Percentiles rank a stretch among this genome's conserved stretches.
phyloP scores from a whole-genome alignment of 2,888 invertebrate species.

The Eretmocerus hayati region DNA sequence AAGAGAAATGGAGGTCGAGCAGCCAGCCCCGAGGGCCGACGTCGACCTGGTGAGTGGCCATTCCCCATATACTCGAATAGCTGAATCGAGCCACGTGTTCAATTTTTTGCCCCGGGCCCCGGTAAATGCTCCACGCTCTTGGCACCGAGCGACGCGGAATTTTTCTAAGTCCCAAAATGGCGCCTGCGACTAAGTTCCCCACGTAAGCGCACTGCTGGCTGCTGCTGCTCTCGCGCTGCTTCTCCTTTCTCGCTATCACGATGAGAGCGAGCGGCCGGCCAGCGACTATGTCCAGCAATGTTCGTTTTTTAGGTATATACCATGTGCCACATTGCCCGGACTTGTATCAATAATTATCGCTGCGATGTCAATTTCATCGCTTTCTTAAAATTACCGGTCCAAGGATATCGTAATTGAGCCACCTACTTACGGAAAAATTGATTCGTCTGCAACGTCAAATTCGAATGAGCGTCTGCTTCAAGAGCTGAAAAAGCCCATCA shows the following conservation, averaged over 20 bases:
- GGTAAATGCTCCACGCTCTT: conserved; percentile 48
- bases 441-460: too few species aligned
- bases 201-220: conserved; percentile 16
- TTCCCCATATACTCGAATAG: background rate
- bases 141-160: conserved; percentile 52
- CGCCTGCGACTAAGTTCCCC: conserved; percentile 55
- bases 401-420: too few species aligned
- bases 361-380: too few species aligned
- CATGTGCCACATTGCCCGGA: too few species aligned
- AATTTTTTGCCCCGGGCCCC: conserved; percentile 22
- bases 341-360: too few species aligned
- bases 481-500: too few species aligned
- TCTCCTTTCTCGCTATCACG: background rate
- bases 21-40: conserved; percentile 32
- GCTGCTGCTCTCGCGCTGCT: background rate
- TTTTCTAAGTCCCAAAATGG: conserved; percentile 83
- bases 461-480: too few species aligned
- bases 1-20: conserved; percentile 41
- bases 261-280: background rate
- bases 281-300: background rate
- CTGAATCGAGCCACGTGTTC: conserved; percentile 23
- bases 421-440: too few species aligned
- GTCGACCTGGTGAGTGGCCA: conserved; percentile 36
- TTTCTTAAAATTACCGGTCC: too few species aligned
- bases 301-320: too few species aligned